Evolutionary conservation across 2,797 vertebrate genomes (phyloP).

Genomic region (Taeniopygia guttata): DNA sequence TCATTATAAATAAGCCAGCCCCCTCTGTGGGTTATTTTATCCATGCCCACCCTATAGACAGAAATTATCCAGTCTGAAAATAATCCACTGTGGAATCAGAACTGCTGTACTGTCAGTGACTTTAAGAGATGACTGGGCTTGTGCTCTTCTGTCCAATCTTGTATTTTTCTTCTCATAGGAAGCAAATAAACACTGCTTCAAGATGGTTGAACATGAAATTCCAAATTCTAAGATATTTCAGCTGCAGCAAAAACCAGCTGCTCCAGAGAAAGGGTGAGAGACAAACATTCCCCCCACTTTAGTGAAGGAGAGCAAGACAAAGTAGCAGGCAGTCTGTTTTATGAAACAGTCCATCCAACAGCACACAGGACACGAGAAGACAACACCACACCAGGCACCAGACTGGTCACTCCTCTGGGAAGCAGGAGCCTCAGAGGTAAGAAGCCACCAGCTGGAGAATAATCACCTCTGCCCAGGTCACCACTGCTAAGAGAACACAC

Average conservation of each 20-base stretch:
- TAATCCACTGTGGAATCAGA: background rate
- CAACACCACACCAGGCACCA: background rate
- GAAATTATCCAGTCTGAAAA: background rate
- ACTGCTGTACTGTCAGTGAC: background rate
- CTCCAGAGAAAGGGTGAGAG: background rate
- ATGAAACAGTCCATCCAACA: background rate
- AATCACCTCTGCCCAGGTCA: background rate
- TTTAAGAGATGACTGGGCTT: background rate
- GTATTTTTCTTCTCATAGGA: background rate
- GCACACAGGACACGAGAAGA: background rate
- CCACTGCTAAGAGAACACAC: background rate
- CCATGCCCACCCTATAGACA: background rate
- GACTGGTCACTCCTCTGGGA: background rate
- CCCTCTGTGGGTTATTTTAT: background rate
- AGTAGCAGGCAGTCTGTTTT: background rate
- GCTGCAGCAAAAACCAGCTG: background rate
- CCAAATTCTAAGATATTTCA: background rate
- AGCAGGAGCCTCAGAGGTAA: background rate
- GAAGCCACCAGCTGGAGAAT: background rate
- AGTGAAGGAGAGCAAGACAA: background rate
- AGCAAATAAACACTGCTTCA: background rate
- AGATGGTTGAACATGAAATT: background rate
- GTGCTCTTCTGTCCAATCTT: background rate
- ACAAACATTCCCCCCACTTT: background rate
- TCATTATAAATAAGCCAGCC: background rate